phyloP scores from a whole-genome alignment of 2,113 vertebrate species.

The Lamprologus ornatipinnis region DNA sequence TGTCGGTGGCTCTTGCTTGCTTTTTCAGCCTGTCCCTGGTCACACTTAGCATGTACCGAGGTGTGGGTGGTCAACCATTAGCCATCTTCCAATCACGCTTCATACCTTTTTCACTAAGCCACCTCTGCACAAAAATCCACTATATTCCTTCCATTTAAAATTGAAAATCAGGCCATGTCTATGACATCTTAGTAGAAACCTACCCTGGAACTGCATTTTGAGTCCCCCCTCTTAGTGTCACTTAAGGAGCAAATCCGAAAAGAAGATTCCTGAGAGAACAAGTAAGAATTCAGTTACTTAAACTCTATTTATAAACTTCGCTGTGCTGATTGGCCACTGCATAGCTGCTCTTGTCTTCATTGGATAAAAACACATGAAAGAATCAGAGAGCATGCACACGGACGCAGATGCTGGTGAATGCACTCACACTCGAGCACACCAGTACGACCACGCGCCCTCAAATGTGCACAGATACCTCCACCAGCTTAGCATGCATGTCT shows the following conservation, averaged over 20 bases:
- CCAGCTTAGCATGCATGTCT: constrained; percentile 42
- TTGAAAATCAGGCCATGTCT: not conserved
- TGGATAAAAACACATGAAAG: constrained; percentile 61
- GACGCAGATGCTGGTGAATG: not conserved
- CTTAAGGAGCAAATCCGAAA: not conserved
- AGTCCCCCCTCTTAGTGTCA: not conserved
- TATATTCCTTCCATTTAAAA: not conserved
- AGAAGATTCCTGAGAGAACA: not conserved
- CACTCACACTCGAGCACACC: not conserved
- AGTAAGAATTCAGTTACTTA: constrained; percentile 22
- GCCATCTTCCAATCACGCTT: not conserved
- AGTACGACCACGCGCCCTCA: not conserved
- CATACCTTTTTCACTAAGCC: not conserved
- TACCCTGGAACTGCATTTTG: not conserved
- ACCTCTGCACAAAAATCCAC: not conserved
- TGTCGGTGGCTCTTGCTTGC: constrained; percentile 28
- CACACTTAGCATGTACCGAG: not conserved
- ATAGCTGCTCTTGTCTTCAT: constrained; percentile 23
- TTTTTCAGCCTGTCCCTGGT: not conserved
- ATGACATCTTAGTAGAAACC: not conserved
- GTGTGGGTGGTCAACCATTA: constrained; percentile 1
- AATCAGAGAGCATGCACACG: not conserved
- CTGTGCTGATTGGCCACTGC: constrained; percentile 48
- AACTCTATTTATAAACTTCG: constrained; percentile 63
- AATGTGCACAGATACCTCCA: not conserved